Evolutionary conservation across 2,888 invertebrate species (phyloP).

Genomic region (Cecidostiba fungosa): DNA sequence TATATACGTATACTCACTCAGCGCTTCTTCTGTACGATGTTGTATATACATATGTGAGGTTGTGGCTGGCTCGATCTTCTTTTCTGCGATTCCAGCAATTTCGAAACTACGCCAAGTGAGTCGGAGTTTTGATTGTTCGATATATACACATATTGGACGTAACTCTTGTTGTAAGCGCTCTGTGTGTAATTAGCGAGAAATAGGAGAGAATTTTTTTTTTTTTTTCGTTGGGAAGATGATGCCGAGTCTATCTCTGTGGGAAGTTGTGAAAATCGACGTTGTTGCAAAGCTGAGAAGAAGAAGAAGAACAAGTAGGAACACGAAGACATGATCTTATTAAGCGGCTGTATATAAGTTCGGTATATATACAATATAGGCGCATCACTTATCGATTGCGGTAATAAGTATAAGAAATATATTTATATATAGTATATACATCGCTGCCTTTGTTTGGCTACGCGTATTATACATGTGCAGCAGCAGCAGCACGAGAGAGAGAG

Average conservation of each 20-base stretch:
- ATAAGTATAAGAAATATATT: background rate
- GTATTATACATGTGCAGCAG: slow-evolving; percentile 15
- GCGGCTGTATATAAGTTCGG: slow-evolving; percentile 12
- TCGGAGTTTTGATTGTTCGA: slow-evolving; percentile 72
- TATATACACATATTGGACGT: slow-evolving; percentile 82
- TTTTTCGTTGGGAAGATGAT: background rate
- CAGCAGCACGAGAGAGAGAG: background rate
- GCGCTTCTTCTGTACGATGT: background rate
- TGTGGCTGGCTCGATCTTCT: background rate
- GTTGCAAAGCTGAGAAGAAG: background rate
- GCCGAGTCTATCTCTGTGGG: background rate
- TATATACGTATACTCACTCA: slow-evolving; percentile 59
- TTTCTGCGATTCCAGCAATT: slow-evolving; percentile 34
- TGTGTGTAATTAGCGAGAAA: background rate
- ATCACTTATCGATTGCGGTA: slow-evolving; percentile 30
- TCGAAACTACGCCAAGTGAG: slow-evolving; percentile 11
- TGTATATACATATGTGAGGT: background rate
- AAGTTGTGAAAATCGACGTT: background rate
- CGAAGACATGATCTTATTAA: slow-evolving; percentile 23
- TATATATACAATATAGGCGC: slow-evolving; percentile 2
- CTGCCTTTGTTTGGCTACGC: slow-evolving; percentile 58
- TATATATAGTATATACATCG: slow-evolving; percentile 3
- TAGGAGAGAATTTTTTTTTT: background rate
- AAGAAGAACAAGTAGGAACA: background rate
- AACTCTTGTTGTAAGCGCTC: slow-evolving; percentile 21